Base-by-base conservation (phyloP, 2,888 invertebrate genomes). In the Drosophila demipolita region DNA sequence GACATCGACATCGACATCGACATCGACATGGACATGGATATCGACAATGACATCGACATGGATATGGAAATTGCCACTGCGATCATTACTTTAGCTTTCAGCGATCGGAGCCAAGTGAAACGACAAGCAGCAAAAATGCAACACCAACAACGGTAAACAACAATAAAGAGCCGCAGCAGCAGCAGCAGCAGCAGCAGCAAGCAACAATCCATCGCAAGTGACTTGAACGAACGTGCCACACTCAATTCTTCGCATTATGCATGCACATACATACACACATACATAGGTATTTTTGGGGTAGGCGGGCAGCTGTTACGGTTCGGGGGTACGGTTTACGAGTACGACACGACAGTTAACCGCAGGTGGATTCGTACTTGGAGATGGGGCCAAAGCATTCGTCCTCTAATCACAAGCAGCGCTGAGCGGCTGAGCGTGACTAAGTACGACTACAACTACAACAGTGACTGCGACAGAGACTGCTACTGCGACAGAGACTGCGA, bases 351-450 rank as follows among this genome's bases (percentile, higher is more conserved):
- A 68, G 64, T 69, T 63, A 79, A 52, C 79, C 69, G 74, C 79
- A 69, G 74, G 52, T 77, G 40, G 64, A 69, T 55, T 70, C 63
- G 63, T 40, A 54, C 53, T 49, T 67, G 48, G 49, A 42, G 69
- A 61, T 49, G 69, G 69, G 57, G 48, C 63, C 40, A 54, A 63
- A 36, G 38, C 71, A 71, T 72, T 87, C 87, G 83, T 83, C 83
- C 87, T 84, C 85, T 88, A 86, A 88, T 88, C 86, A 80, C 69
- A 83, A 82, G 69, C 77, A 79, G 74, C 75, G 77, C 65, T 65
- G 67, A 68, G 71, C 74, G 66, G 70, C 69, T 75, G 69, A 90
- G 86, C 88, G 90, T 85, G 77, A 90, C 90, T 89, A 86, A 86
- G 83, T 87, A 83, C 82, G 78, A 89, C 85, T 73, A 63, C 71